Evolutionary conservation across 1,140 invertebrate species (phyloP), one percentile per base, ranked within the genome.

Genomic region (Steinernema feltiae): DNA sequence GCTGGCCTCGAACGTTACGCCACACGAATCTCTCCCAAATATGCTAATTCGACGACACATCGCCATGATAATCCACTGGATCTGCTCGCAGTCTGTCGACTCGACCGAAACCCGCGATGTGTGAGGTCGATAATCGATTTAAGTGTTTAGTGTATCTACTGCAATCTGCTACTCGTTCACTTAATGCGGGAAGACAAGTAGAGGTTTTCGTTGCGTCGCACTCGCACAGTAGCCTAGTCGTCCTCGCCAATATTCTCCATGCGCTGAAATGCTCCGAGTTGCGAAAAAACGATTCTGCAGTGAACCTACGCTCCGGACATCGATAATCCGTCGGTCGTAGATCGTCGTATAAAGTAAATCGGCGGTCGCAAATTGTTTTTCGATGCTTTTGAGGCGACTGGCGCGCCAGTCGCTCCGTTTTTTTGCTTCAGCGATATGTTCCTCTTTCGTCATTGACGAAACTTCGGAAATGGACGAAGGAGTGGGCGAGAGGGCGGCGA

Each of bases 171-270:
- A 7, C 7, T 27, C 12, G 15, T 7, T 27, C 24, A 63, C n/a
- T 63, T 63, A 63, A 7, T 63, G 53, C 3, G 53, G 24, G 15
- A 63, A 7, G 53, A 63, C 24, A 3, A 27, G 53, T 7, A 21
- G 24, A 3, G 53, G 15, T 63, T n/a, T n/a, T n/a, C n/a, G n/a
- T n/a, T n/a, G n/a, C 53, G 53, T 21, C 15, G 53, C 7, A 27
- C 53, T 63, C 15, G 3, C 2, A 21, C 15, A 63, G n/a, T n/a
- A n/a, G n/a, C n/a, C n/a, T n/a, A n/a, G 15, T 21, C 53, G 53
- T 63, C 53, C 24, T 63, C 53, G 53, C 53, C 24, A 3, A 63
- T 63, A 21, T 63, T 63, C 53, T 63, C 53, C 53, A 63, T 63
- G 15, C 53, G 15, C 53, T 63, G 53, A 63, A 63, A 63, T 27